Base-by-base conservation (phyloP, 1,140 invertebrate genomes). In the Mizuhopecten yessoensis region DNA sequence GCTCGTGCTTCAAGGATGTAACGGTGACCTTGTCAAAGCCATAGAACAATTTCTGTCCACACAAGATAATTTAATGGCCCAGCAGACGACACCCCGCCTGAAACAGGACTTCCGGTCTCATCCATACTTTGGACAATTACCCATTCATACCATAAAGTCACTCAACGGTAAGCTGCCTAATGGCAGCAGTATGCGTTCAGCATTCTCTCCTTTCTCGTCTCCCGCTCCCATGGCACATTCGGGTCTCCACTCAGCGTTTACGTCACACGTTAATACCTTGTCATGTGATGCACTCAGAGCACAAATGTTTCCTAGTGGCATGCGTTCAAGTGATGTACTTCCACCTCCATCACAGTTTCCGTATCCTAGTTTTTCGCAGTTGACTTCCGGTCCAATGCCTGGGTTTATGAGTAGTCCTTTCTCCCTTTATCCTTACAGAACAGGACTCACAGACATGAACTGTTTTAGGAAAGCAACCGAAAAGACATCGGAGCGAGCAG, bases 1-100 rank as follows among this genome's bases (percentile, higher is more conserved):
- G 94, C 96, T 99, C 89, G 98, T 99, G 15, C 96, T 99, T 15
- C 98, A 98, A 92, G 97, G 98, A 33, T 99, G 98, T 95, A 98
- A 98, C 91, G 98, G 98, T 49, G 98, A 99, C 95, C 95, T 99
- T n/a, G 97, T 98, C 2, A 98, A 98, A 91, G 97, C 98, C 13
- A 98, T 98, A 34, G 98, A 98, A 93, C 97, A 98, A 91, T 97
- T 98, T 92, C 92, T 96, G 57, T 96, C 96, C 9, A 96, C 95
- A 13, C 96, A 96, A 89, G 96, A 96, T 88, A 96, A 94, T 0
- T 90, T 96, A 33, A 91, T 94, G 15, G 94, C 95, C 15, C 95
- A 96, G 49, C 94, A 95, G 86, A 94, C 94, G 34, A 89, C 91
- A 33, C 87, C 90, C 33, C 90, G 49, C 39, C 87, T 86, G 34